Evolutionary conservation across 37 sponge, comb jelly and placozoan species (phyloP).

Genomic region (Aphrocallistes beatrix): DNA sequence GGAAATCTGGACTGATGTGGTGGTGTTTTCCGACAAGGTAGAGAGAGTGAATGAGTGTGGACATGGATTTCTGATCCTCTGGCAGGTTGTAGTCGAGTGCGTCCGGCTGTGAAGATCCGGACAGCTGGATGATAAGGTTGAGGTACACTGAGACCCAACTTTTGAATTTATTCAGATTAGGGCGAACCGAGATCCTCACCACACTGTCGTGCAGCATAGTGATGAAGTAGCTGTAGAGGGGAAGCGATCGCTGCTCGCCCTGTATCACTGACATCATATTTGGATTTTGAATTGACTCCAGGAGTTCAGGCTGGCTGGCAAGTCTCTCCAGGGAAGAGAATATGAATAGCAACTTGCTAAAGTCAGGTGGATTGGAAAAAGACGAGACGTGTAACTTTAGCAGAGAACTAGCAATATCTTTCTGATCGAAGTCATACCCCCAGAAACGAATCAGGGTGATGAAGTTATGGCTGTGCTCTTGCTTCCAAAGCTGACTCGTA

Average conservation of each 20-base stretch:
- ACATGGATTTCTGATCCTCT: background rate
- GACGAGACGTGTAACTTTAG: background rate
- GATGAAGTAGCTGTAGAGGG: background rate
- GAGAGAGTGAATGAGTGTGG: background rate
- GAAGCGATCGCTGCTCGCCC: background rate
- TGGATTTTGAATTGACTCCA: background rate
- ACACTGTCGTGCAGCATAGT: background rate
- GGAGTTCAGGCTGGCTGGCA: background rate
- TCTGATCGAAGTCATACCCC: background rate
- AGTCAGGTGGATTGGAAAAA: slow-evolving; percentile 1
- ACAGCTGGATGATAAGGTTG: background rate
- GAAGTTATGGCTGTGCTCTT: background rate
- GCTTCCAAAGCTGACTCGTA: background rate
- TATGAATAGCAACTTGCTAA: background rate
- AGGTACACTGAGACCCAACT: background rate
- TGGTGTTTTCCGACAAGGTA: background rate
- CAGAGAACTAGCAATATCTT: background rate
- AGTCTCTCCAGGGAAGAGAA: slow-evolving; percentile 1
- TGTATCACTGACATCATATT: background rate
- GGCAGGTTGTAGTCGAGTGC: background rate
- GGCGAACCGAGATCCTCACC: background rate
- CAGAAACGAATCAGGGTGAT: background rate
- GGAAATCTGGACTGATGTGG: background rate
- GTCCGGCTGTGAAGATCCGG: background rate
- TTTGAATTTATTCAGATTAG: background rate